Conservation (phyloP, 1,140 invertebrate genomes). For the Portunus trituberculatus region DNA sequence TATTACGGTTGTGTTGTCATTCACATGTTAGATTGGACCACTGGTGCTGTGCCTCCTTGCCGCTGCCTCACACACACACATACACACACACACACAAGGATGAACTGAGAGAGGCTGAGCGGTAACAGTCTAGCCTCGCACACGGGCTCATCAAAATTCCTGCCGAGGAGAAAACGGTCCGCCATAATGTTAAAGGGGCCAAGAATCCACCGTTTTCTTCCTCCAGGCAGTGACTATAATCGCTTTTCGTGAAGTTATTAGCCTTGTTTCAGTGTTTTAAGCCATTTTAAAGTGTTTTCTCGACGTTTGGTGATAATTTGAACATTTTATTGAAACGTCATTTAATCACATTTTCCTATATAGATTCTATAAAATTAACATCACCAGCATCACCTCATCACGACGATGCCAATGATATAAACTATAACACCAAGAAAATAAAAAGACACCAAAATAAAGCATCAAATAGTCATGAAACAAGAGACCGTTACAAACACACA, state of each 20-base stretch:
- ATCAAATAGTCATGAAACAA: not conserved
- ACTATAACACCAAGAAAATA: not conserved
- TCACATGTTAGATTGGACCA: slow-evolving; percentile 63
- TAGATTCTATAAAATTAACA: not conserved
- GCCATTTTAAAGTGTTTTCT: not conserved
- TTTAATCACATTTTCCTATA: not conserved
- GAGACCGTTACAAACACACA: not conserved
- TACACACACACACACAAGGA: slow-evolving; percentile 58
- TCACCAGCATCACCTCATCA: not conserved
- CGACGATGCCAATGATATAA: not conserved
- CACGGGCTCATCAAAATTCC: slow-evolving; percentile 71
- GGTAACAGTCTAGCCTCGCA: slow-evolving; percentile 75
- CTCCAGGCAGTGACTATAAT: not conserved
- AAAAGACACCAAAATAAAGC: not conserved
- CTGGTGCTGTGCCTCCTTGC: slow-evolving; percentile 13
- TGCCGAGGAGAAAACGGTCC: slow-evolving; percentile 65
- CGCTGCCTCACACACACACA: slow-evolving; percentile 30
- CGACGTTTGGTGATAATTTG: not conserved
- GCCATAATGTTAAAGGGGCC: slow-evolving; percentile 75
- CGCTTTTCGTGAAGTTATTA: not conserved
- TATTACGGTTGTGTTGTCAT: not conserved
- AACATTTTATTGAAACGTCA: not conserved
- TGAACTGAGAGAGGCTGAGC: slow-evolving; percentile 70
- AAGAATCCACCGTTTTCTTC: slow-evolving; percentile 35
- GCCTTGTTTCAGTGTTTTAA: not conserved